Conservation (phyloP, 2,113 vertebrate species). For the Steatornis caripensis region DNA sequence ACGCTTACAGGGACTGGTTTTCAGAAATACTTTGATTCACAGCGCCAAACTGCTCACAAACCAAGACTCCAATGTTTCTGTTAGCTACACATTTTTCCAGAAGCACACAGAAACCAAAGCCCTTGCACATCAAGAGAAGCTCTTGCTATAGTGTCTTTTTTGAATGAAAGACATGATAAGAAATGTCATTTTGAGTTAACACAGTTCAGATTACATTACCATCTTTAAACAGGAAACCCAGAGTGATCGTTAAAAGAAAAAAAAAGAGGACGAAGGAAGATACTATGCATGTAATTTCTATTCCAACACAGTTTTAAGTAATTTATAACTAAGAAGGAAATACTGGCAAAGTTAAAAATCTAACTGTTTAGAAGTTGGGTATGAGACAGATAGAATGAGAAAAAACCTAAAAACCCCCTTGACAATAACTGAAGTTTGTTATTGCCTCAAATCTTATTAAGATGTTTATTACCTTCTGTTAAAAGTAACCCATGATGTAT, state of each 20-base stretch:
- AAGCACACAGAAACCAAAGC: background rate
- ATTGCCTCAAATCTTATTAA: background rate
- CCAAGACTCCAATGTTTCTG: background rate
- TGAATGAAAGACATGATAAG: background rate
- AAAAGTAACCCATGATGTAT: slow-evolving; percentile 85
- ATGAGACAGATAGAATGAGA: background rate
- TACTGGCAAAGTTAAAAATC: background rate
- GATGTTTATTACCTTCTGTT: slow-evolving; percentile 80
- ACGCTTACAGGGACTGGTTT: background rate
- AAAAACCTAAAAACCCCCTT: background rate
- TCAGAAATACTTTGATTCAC: background rate
- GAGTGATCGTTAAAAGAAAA: background rate
- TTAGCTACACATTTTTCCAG: background rate
- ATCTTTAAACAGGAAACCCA: background rate
- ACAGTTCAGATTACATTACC: background rate
- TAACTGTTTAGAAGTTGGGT: background rate
- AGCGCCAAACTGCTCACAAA: background rate
- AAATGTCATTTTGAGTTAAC: background rate
- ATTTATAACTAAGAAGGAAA: background rate
- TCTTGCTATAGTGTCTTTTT: background rate
- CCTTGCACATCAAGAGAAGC: background rate
- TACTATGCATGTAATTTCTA: background rate
- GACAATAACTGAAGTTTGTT: background rate
- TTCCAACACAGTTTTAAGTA: background rate
- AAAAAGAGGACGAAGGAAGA: background rate